Conservation (phyloP, 2,888 invertebrate species). For the Lathronympha strigana region DNA sequence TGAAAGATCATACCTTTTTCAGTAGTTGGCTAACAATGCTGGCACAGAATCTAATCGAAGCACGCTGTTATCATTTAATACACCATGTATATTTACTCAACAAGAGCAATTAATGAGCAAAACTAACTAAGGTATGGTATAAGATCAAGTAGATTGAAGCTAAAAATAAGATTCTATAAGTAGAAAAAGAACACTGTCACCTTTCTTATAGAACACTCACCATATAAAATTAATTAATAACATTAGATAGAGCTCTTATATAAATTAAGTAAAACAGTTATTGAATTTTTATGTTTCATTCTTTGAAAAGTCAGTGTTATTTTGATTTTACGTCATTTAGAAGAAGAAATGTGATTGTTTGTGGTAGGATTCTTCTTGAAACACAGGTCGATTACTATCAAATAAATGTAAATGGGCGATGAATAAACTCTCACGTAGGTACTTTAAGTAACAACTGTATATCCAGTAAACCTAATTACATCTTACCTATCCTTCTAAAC, state of each 20-base stretch:
- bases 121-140: too few relatives aligned
- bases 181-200: neutral
- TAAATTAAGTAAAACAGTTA: slow-evolving; percentile 55
- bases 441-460: neutral
- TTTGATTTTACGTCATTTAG: slow-evolving; percentile 35
- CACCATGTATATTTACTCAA: too few relatives aligned
- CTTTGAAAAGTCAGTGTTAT: slow-evolving; percentile 45
- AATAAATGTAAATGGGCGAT: too few relatives aligned
- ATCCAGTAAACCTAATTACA: too few relatives aligned
- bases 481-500: too few relatives aligned
- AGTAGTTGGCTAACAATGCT: too few relatives aligned
- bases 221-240: slow-evolving; percentile 76
- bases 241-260: slow-evolving; percentile 69
- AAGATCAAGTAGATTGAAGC: too few relatives aligned
- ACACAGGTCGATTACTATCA: neutral
- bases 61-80: too few relatives aligned
- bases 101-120: too few relatives aligned
- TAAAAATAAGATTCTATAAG: too few relatives aligned
- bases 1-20: too few relatives aligned
- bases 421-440: neutral
- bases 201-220: slow-evolving; percentile 54
- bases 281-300: slow-evolving; percentile 48
- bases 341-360: slow-evolving; percentile 33
- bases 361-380: slow-evolving; percentile 16
- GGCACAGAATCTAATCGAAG: too few relatives aligned